Conservation (phyloP, 2,888 invertebrate species). For the Urechis unicinctus region DNA sequence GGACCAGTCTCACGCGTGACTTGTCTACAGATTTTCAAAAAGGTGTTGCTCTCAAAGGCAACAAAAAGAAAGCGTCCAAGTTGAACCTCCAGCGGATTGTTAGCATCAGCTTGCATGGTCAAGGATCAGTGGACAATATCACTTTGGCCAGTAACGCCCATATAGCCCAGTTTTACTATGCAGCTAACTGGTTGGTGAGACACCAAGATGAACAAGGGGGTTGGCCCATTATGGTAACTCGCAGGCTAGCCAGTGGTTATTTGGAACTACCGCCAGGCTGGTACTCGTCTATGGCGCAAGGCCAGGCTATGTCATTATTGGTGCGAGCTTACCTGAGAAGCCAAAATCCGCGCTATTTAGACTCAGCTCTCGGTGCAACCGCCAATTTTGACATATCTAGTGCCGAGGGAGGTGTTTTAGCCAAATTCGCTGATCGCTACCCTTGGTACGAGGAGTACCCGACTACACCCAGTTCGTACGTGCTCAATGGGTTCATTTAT, state of each 20-base stretch:
- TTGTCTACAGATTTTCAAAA: constrained; percentile 86
- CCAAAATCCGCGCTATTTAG: constrained; percentile 64
- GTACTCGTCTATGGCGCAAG: constrained; percentile 98
- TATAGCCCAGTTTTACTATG: constrained; percentile 81
- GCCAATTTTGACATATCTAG: constrained; percentile 61
- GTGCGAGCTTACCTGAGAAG: constrained; percentile 78
- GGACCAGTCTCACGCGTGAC: constrained; percentile 79
- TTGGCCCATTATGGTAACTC: constrained; percentile 80
- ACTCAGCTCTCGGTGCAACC: constrained; percentile 70
- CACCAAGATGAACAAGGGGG: constrained; percentile 85
- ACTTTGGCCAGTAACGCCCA: constrained; percentile 67
- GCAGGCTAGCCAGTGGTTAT: constrained; percentile 59
- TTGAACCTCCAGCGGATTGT: constrained; percentile 24
- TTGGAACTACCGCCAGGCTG: constrained; percentile 76
- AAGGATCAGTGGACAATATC: constrained; percentile 44
- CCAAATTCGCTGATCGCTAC: constrained; percentile 71
- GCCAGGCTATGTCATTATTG: constrained; percentile 86
- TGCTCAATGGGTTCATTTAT: constrained; percentile 97
- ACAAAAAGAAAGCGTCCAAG: constrained; percentile 22
- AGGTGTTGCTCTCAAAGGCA: constrained; percentile 57
- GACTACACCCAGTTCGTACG: constrained; percentile 81
- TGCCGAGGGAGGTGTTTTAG: constrained; percentile 36
- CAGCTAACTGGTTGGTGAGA: constrained; percentile 85
- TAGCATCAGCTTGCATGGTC: constrained; percentile 36
- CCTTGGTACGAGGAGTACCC: constrained; percentile 99